Base-by-base conservation (phyloP, 2,888 invertebrate genomes). In the Caenorhabditis sp. region DNA sequence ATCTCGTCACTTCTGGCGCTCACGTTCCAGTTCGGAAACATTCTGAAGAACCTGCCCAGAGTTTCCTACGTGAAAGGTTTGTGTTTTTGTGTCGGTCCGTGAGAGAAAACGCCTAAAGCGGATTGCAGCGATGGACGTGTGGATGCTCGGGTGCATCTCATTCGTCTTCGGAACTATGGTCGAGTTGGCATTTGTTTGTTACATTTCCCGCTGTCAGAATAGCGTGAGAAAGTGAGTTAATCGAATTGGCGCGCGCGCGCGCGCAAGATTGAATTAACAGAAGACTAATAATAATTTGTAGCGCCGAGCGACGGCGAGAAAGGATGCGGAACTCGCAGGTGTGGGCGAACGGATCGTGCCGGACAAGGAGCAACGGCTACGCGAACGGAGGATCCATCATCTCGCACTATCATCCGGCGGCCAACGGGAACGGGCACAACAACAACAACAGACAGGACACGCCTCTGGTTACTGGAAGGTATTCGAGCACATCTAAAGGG, bases 151-250 rank as follows among this genome's bases (percentile, higher is more conserved):
- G 17, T 89, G 89, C 70, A 89, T 89, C 27, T 84, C 85, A 6
- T 89, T 89, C 74, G 89, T 89, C 17, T 89, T 89, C 78, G 86
- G 84, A 48, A 89, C 88, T 15, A 89, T 89, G 88, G 85, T 89
- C 43, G 89, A 89, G 68, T 73, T 88, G 56, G 89, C 89, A n/a
- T 80, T 89, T 70, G 89, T 89, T 43, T 89, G 89, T 63, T 89
- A 87, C 79, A 86, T 89, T 46, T 83, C 83, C n/a, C 79, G 88
- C 50, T 88, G 85, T 72, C 84, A 87, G 76, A 78, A 83, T 24
- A 80, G 79, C 46, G 78, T 77, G 20, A 56, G 81, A 68, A 81
- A 74, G 81, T 81, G 55, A 79, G 74, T 71, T 46, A 22, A 35
- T 35, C 35, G 13, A 9, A 35, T 9, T 13, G 9, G 13, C 2